Conservation (phyloP, 2,797 vertebrate species). For the Gambelia wislizenii region DNA sequence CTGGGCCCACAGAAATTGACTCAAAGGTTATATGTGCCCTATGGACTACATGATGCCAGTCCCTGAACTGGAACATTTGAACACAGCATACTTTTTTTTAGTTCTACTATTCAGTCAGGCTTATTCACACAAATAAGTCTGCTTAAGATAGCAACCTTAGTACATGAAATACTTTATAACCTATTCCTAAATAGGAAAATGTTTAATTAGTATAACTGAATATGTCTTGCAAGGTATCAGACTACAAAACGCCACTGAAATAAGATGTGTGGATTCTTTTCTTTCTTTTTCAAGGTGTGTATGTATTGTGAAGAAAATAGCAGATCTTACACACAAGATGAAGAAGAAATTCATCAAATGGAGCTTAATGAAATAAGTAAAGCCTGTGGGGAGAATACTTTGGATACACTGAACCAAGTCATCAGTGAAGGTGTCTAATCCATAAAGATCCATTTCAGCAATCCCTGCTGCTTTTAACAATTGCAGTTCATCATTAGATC, state of each 20-base stretch:
- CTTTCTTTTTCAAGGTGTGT: slow-evolving; percentile 73
- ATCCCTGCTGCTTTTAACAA: slow-evolving; percentile 40
- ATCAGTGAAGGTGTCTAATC: slow-evolving; percentile 69
- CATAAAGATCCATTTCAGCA: slow-evolving; percentile 39
- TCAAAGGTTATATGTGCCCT: too few species aligned
- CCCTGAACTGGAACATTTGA: not conserved
- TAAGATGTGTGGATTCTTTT: not conserved
- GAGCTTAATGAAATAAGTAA: slow-evolving; percentile 83
- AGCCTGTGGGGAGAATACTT: slow-evolving; percentile 67
- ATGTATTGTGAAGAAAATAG: slow-evolving; percentile 79
- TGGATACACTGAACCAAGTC: slow-evolving; percentile 48
- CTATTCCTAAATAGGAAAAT: not conserved
- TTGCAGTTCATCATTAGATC: slow-evolving; percentile 43
- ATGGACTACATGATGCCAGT: too few species aligned
- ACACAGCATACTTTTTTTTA: not conserved
- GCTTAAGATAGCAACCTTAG: not conserved
- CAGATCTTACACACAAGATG: slow-evolving; percentile 66
- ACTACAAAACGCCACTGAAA: not conserved
- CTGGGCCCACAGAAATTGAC: too few species aligned
- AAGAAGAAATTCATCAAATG: slow-evolving; percentile 84
- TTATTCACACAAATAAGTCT: not conserved
- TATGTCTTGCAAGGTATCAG: not conserved
- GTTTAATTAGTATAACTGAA: not conserved
- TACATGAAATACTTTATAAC: not conserved
- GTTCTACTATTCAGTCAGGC: not conserved